Evolutionary conservation across 1,140 invertebrate species (phyloP), one percentile per base, ranked within the genome.

Genomic region (Drosophila pandora): DNA sequence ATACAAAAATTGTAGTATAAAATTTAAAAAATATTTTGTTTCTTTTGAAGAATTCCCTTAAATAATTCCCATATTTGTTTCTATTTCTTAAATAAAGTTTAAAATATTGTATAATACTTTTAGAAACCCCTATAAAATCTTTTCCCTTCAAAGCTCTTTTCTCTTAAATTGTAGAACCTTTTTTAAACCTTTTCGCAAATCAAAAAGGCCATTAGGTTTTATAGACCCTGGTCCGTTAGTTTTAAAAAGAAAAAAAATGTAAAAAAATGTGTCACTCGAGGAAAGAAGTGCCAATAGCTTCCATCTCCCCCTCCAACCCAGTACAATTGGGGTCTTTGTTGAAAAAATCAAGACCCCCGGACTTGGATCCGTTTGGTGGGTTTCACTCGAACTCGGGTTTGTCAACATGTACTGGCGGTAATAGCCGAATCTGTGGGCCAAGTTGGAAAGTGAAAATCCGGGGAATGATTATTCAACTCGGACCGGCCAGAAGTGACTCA

Each of bases 371-470:
- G 67, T 30, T 34, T 53, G 25, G 34, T 10, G 34, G 48, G 28
- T 73, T 73, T 73, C 70, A 64, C 71, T 57, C 28, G 21, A 22
- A 23, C 7, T 3, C 13, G n/a, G 48, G 12, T 17, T 43, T 50
- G 48, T 30, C 41, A 43, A 43, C 13, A 43, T 21, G 32, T 34
- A 9, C 32, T 8, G 8, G 43, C 7, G 13, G 37, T 5, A n/a
- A 13, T 41, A 13, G 39, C 25, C 25, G 39, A n/a, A 41, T 5
- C n/a, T 10, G 32, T 32, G 25, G 25, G 39, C 34, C 30, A 23
- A 43, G 37, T 47, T 72, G 43, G 67, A 84, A 87, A 85, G 81
- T 81, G 81, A 85, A 85, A 85, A 69, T 43, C 59, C 37, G 12
- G 12, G 1, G 3, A n/a, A 10, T n/a, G 34, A 37, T 37, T 37